Evolutionary conservation across 2,888 invertebrate genomes (phyloP).

Genomic region (Lycocerus yunnanus): DNA sequence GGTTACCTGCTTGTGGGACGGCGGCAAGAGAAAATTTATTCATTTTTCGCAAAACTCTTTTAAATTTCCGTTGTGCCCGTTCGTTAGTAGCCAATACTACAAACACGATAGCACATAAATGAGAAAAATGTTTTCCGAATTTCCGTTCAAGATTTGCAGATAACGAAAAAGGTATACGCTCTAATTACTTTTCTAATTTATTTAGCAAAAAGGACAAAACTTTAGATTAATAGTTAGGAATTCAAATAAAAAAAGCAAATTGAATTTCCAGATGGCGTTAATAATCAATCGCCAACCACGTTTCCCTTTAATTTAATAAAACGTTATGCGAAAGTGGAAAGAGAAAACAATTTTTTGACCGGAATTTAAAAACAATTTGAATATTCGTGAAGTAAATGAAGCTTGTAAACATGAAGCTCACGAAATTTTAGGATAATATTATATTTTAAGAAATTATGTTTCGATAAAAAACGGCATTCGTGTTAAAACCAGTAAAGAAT

Average conservation of each 20-base stretch:
- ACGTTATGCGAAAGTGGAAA: not conserved
- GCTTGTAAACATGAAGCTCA: slow-evolving; percentile 22
- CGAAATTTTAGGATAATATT: slow-evolving; percentile 21
- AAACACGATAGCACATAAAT: slow-evolving; percentile 40
- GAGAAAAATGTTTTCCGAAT: slow-evolving; percentile 25
- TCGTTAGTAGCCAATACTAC: slow-evolving; percentile 50
- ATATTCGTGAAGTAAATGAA: slow-evolving; percentile 18
- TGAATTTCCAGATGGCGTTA: not conserved
- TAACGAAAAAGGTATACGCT: slow-evolving; percentile 21
- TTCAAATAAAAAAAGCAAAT: not conserved
- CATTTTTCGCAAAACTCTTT: slow-evolving; percentile 44
- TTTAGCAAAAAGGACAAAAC: not conserved
- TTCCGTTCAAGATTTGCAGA: slow-evolving; percentile 24
- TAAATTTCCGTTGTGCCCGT: slow-evolving; percentile 49
- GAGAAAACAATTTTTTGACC: not conserved
- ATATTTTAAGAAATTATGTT: slow-evolving; percentile 13
- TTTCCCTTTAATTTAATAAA: not conserved
- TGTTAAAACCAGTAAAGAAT: slow-evolving; percentile 24
- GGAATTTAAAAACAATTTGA: slow-evolving; percentile 14
- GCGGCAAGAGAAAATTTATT: not conserved
- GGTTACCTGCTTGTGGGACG: not conserved
- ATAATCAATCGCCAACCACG: not conserved
- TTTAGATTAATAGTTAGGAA: not conserved
- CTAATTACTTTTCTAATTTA: slow-evolving; percentile 20
- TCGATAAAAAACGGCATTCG: slow-evolving; percentile 27